Evolutionary conservation across 2,888 invertebrate genomes (phyloP).

Genomic region (Nyleta sp.): DNA sequence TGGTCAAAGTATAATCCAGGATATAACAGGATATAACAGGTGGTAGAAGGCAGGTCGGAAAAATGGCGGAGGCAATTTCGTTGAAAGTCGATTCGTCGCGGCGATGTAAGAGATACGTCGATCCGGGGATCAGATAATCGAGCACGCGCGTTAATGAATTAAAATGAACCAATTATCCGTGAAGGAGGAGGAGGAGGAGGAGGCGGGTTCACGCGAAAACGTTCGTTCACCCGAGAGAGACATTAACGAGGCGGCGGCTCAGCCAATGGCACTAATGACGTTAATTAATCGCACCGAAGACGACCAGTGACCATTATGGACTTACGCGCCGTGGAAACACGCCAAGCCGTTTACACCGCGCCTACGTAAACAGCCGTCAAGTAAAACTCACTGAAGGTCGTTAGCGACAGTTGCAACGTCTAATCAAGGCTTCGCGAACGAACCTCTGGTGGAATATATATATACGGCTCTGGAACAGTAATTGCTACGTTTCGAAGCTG

Average conservation of each 20-base stretch:
- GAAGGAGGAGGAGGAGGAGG: constrained; percentile 23
- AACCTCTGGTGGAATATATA: background rate
- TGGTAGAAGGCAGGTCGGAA: too few relatives aligned
- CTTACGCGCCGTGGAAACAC: constrained; percentile 69
- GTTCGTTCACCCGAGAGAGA: constrained; percentile 62
- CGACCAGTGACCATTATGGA: constrained; percentile 70
- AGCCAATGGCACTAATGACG: constrained; percentile 76
- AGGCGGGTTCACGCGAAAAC: constrained; percentile 52
- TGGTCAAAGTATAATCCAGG: too few relatives aligned
- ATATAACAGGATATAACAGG: too few relatives aligned
- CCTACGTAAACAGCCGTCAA: constrained; percentile 12
- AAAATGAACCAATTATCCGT: constrained; percentile 53
- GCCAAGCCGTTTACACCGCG: constrained; percentile 65
- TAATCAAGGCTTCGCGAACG: background rate
- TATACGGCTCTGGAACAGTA: background rate
- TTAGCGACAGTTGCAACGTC: constrained; percentile 17
- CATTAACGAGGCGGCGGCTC: constrained; percentile 73
- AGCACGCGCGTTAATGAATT: constrained; percentile 42
- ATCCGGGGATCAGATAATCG: constrained; percentile 22
- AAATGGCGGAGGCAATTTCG: constrained; percentile 32
- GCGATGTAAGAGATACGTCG: constrained; percentile 30
- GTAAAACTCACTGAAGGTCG: constrained; percentile 35
- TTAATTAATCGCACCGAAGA: constrained; percentile 77
- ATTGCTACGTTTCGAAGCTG: background rate
- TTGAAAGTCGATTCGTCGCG: constrained; percentile 24